Base-by-base conservation (phyloP, 2,888 invertebrate species). In the Eilema griseolum region DNA sequence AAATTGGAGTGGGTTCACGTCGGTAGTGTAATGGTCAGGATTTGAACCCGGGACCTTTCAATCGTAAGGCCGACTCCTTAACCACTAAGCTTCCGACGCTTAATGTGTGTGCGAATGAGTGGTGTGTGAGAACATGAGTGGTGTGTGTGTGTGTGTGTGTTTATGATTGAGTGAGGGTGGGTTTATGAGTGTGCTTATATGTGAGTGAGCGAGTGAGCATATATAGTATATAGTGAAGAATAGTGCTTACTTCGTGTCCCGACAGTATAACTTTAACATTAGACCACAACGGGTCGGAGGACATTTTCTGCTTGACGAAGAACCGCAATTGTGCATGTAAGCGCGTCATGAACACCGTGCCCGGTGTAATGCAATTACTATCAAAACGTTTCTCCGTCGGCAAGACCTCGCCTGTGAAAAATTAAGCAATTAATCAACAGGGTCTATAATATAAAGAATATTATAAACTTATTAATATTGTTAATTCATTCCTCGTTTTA, bases 321-420 rank as follows among this genome's bases (percentile, higher is more conserved):
- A 97, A 98, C 82, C 97, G 97, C 62, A 99, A 94, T 80, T 98
- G 98, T 74, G 97, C 97, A 75, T 99, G 98, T 20, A 99, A 94
- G 12, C 97, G 96, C 0, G 96, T 97, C 99, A 99, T 99, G 89
- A 99, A 99, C 75, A 97, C 96, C 0, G 98, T 98, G 78, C 99
- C 99, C 0, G 99, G 99, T 0, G 99, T 99, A 77, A 99, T 99
- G 90, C 99, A 99, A 92, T 99, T 99, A 26, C 99, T 99, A 92
- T 99, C 99, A 90, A 99, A 99, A 72, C 98, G 96, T 69, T 97
- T 97, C 83, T 97, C 98, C 4, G 96, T 92, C 0, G 99, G 98
- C 63, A 99, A 91, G 0, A 90, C 91, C 90, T 98, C 98, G 20
- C 99, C 95, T 95, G 74, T 12, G 60, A 62, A 31, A 37, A 66